A percentile compares a stretch with the other conserved stretches of the same genome.
Conservation (phyloP, 2,797 vertebrate genomes). For the Siniperca obscura region DNA sequence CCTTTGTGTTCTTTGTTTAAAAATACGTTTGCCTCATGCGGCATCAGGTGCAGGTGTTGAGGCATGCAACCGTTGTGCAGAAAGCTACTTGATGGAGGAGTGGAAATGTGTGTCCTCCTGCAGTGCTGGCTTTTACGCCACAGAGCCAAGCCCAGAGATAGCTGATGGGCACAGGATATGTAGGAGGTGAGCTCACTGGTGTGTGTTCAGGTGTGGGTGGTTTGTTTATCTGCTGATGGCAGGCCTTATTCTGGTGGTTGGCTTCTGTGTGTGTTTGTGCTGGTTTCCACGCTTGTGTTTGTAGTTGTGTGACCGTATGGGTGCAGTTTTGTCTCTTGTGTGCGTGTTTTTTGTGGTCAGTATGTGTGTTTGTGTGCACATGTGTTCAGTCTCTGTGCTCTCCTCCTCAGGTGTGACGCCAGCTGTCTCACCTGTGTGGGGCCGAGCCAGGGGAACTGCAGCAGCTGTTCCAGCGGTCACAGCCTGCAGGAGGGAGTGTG, state of each 20-base stretch:
- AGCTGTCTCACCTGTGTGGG: constrained; percentile 94
- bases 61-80: constrained; percentile 90
- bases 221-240: constrained; percentile 80
- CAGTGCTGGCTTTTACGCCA: constrained; percentile 88
- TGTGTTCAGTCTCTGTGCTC: constrained; percentile 37
- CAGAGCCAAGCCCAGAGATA: constrained; percentile 82
- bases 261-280: constrained; percentile 44
- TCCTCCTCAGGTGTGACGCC: constrained; percentile 89
- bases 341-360: constrained; percentile 6
- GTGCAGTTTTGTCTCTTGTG: constrained; percentile 5
- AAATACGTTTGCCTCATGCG: background rate
- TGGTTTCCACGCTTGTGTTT: constrained; percentile 44
- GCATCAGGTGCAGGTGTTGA: constrained; percentile 88
- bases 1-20: background rate
- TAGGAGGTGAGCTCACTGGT: constrained; percentile 89
- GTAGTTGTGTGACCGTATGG: constrained; percentile 31
- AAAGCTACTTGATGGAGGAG: constrained; percentile 92
- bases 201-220: constrained; percentile 80
- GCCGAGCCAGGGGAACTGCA: constrained; percentile 90
- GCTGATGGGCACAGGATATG: constrained; percentile 87
- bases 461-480: constrained; percentile 91
- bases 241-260: constrained; percentile 69
- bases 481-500: constrained; percentile 89
- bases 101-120: constrained; percentile 93
- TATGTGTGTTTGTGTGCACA: constrained; percentile 22